Base-by-base conservation (phyloP, 2,113 vertebrate species). In the Spea multiplicata region DNA sequence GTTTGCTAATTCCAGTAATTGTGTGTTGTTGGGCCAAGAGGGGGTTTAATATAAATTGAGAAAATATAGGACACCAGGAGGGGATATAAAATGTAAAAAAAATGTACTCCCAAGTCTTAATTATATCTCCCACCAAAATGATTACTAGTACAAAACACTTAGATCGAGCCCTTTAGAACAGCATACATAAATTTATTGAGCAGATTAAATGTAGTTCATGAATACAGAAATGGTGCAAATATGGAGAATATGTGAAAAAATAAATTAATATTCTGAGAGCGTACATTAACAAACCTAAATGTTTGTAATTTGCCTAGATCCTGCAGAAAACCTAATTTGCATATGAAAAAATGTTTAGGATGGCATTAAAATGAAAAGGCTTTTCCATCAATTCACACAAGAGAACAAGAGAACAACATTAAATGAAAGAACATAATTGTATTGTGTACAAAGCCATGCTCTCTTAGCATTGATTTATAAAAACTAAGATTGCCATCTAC, bases 101-200 rank as follows among this genome's bases (percentile, higher is more conserved):
- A 71, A 64, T 72, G 59, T 30, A 71, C 45, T 47, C 48, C 44
- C 3, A 44, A 78, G n/a, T 8, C 59, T 66, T 72, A 77, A 78
- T 78, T 71, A 78, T 61, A 70, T 44, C 6, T 6, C 7, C 1
- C 6, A 55, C 75, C 45, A 44, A 69, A 30, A 76, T 76, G 12
- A 46, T 46, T 46, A 49, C 49, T 45, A 62, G 44, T 47, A 30
- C 30, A 30, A 30, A 30, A 30, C 30, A 30, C 30, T 30, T 30
- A 30, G 30, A 30, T 30, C 30, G 30, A 30, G 30, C 30, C 30
- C 30, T 30, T 30, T 30, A 30, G 30, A 30, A 30, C 30, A 30
- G 30, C 2, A 2, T 30, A 30, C 30, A 45, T 47, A 44, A 44
- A 70, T 61, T 77, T 70, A 70, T n/a, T 50, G 75, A 30, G 12